Evolutionary conservation across 2,888 invertebrate genomes (phyloP).

Genomic region (Mythimna albipuncta): DNA sequence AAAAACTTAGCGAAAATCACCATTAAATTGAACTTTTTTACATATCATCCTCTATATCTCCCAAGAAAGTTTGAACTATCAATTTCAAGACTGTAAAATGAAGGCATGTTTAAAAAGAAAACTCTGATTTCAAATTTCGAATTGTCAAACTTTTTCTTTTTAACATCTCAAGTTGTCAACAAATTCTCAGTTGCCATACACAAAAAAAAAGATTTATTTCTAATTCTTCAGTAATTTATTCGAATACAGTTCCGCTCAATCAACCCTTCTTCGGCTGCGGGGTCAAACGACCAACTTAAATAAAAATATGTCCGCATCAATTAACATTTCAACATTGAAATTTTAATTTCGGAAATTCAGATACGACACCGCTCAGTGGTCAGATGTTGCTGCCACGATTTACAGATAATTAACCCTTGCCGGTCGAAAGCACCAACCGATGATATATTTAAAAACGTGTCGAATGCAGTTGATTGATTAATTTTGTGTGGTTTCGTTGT

Average conservation of each 20-base stretch:
- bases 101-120: not conserved
- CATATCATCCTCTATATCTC: slow-evolving; percentile 15
- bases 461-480: slow-evolving; percentile 75
- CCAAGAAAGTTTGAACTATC: slow-evolving; percentile 8
- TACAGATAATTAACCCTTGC: slow-evolving; percentile 73
- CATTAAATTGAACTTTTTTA: slow-evolving; percentile 31
- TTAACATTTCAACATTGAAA: slow-evolving; percentile 73
- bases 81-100: slow-evolving; percentile 10
- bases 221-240: slow-evolving; percentile 35
- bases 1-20: slow-evolving; percentile 30
- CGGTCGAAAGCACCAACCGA: slow-evolving; percentile 57
- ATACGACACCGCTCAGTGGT: slow-evolving; percentile 56
- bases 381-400: slow-evolving; percentile 65
- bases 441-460: slow-evolving; percentile 72
- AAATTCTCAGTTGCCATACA: not conserved
- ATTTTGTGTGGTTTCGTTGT: slow-evolving; percentile 61
- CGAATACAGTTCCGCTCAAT: slow-evolving; percentile 52
- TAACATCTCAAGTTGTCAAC: slow-evolving; percentile 8
- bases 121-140: slow-evolving; percentile 13
- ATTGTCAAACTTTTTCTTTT: not conserved
- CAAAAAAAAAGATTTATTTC: not conserved
- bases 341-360: slow-evolving; percentile 74
- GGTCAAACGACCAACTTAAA: slow-evolving; percentile 55
- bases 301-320: slow-evolving; percentile 66
- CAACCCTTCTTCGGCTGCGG: slow-evolving; percentile 58